A percentile compares a stretch with the other conserved stretches of the same genome.
These are phyloP conservation scores for Orius insidiosus DNA, from an alignment of 1,140 invertebrate genomes.

Conservation along the genomic window DNA sequence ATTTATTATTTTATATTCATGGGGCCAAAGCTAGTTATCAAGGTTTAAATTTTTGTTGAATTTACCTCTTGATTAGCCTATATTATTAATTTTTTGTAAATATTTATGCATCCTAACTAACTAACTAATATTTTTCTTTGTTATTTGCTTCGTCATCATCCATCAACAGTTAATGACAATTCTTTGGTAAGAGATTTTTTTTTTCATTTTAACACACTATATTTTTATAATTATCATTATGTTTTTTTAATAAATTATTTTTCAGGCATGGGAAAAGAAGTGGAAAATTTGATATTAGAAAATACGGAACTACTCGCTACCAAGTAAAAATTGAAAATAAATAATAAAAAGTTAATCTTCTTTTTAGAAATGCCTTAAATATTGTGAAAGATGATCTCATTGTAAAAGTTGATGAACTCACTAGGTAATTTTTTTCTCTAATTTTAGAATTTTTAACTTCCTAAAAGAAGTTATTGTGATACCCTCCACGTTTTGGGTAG, in stretches of 20 bases:
- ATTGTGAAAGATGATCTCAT: slow-evolving; percentile 99
- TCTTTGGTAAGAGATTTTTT: slow-evolving; percentile 76
- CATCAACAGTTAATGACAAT: slow-evolving; percentile 82
- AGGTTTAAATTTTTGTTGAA: no score
- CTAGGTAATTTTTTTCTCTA: slow-evolving; percentile 56
- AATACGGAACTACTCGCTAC: slow-evolving; percentile 98
- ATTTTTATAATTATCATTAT: no score
- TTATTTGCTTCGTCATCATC: slow-evolving; percentile 24
- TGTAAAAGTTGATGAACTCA: slow-evolving; percentile 93
- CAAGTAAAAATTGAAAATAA: slow-evolving; percentile 69
- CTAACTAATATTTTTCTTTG: slow-evolving; percentile 24
- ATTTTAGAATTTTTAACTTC: no score
- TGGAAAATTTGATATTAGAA: slow-evolving; percentile 97
- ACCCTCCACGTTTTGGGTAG: no score
- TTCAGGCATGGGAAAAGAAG: slow-evolving; percentile 96
- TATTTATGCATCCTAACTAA: slow-evolving; percentile 16
- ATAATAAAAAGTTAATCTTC: slow-evolving; percentile 9
- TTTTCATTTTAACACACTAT: background rate
- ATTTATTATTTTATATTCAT: no score
- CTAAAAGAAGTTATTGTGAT: no score
- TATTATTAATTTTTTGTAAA: background rate
- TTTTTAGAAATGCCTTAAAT: slow-evolving; percentile 87
- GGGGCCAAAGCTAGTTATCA: no score
- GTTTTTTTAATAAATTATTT: slow-evolving; percentile 8
- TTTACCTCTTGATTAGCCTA: background rate